Evolutionary conservation across 2,797 vertebrate genomes (phyloP).

Genomic region (Notamacropus eugenii): DNA sequence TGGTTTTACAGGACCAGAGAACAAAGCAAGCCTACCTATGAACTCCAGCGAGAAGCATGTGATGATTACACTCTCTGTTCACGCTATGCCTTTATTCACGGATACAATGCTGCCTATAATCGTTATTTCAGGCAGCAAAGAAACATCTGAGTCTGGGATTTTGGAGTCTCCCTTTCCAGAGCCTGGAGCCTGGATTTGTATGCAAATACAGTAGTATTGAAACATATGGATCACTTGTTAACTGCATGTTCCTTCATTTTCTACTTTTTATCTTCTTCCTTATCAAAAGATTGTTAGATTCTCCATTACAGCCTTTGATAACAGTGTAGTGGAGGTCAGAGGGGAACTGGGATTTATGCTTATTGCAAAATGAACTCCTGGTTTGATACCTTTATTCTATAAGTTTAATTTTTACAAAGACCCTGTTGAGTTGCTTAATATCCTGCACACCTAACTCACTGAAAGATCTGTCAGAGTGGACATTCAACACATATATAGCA

Average conservation of each 20-base stretch:
- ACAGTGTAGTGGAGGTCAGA: conserved; percentile 72
- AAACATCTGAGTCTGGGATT: conserved; percentile 67
- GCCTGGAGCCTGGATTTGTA: conserved; percentile 70
- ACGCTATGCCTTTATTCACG: conserved; percentile 84
- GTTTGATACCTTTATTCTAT: conserved; percentile 79
- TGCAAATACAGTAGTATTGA: conserved; percentile 66
- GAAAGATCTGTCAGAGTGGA: background rate
- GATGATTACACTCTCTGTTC: conserved; percentile 92
- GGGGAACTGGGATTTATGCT: conserved; percentile 72
- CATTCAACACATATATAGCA: background rate
- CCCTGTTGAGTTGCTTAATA: conserved; percentile 4
- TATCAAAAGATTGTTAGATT: conserved; percentile 70
- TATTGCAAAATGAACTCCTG: conserved; percentile 82
- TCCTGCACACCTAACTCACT: background rate
- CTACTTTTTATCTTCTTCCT: conserved; percentile 67
- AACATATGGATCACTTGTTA: conserved; percentile 79
- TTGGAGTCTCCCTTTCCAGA: conserved; percentile 20
- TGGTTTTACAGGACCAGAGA: conserved; percentile 84
- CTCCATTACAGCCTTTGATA: conserved; percentile 54
- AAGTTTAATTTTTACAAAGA: conserved; percentile 69
- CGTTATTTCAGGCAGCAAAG: conserved; percentile 86
- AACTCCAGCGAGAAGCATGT: conserved; percentile 91
- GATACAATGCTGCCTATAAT: conserved; percentile 89
- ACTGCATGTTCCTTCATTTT: conserved; percentile 72
- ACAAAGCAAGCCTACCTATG: conserved; percentile 85